Base-by-base conservation (phyloP, 1,140 invertebrate genomes). In the Andrena cerasifolii region DNA sequence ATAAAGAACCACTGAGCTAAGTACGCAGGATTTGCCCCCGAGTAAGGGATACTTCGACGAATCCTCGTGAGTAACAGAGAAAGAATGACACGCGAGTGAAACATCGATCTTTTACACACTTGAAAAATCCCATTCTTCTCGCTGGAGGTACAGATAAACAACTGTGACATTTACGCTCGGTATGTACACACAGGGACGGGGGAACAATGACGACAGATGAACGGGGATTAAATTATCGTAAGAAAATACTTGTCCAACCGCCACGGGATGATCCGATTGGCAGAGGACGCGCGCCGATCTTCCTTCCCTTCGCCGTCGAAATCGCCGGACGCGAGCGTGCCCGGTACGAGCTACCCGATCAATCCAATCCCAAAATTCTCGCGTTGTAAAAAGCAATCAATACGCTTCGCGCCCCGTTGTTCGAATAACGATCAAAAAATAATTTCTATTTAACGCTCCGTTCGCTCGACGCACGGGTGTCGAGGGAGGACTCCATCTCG, bases 211-310 rank as follows among this genome's bases (percentile, higher is more conserved):
- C 12, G 12, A 49, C 16, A n/a, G 63, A 56, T 43, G 16, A 36
- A 16, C 16, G 1, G 26, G 3, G 7, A 59, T 31, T 43, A 31
- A 63, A 65, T 56, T 36, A 61, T 31, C 21, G 45, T 78, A 58
- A 47, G 36, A 62, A 67, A 74, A 73, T 43, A 73, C 7, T 7
- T 40, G 26, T 75, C 70, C 78, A 82, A 62, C 56, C 62, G n/a
- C 67, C 73, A 45, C 63, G 24, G 33, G n/a, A 26, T 51, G 21
- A 53, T 47, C 12, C 43, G 18, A 65, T 59, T 45, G 36, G 5
- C 59, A 71, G 47, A 66, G 56, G 18, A 21, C n/a, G n/a, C 18
- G 14, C 26, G 7, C 6, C 16, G 16, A 6, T 21, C n/a, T 26
- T 8, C 3, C 16, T 18, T 36, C 76, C 5, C 16, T 12, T 2